A percentile compares a stretch with the other conserved stretches of the same genome.
Conservation (phyloP, 2,797 vertebrate genomes). For the Florisuga fusca region DNA sequence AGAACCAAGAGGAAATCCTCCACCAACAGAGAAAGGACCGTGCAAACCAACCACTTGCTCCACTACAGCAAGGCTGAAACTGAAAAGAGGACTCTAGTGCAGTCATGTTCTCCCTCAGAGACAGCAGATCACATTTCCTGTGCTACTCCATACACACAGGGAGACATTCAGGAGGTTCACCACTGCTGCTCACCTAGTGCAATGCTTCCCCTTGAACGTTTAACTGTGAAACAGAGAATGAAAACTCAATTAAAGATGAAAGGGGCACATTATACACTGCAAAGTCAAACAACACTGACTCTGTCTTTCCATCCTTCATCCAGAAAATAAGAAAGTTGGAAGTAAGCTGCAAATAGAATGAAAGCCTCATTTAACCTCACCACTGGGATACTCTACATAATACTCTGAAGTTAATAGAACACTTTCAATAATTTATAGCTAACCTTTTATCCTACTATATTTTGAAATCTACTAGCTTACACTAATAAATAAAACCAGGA, state of each 20-base stretch:
- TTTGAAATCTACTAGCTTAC: constrained; percentile 32
- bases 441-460: constrained; percentile 32
- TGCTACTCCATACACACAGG: neutral
- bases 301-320: neutral
- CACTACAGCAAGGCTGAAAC: accelerated
- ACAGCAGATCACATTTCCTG: neutral
- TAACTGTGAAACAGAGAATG: constrained; percentile 5
- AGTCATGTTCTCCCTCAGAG: neutral
- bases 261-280: neutral
- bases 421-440: constrained; percentile 42
- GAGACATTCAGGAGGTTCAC: neutral
- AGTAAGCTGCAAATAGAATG: neutral
- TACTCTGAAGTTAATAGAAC: constrained; percentile 20
- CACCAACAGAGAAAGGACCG: neutral
- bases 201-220: neutral
- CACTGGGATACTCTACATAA: neutral
- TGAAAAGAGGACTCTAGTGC: neutral
- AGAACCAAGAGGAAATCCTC: neutral
- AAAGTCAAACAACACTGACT: neutral
- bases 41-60: neutral
- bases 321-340: constrained; percentile 2
- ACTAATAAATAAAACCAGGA: constrained; percentile 44
- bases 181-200: neutral
- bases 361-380: neutral
- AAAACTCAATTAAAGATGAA: constrained; percentile 33